These are phyloP conservation scores for Meda fulgida DNA, from an alignment of 2,797 vertebrate genomes.

Conservation along the genomic window DNA sequence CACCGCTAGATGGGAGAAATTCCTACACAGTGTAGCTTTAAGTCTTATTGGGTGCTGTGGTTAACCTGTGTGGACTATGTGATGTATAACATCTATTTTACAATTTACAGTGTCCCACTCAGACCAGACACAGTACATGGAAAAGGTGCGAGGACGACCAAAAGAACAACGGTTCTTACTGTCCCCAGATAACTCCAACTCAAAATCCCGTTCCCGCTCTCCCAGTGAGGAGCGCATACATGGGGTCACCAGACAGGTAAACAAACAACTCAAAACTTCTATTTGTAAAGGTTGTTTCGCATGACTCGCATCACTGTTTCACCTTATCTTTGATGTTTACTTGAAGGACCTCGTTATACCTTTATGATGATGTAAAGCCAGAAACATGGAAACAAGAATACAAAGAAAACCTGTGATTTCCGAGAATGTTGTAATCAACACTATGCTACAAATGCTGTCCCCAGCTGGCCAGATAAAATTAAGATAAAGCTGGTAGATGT, in stretches of 20 bases:
- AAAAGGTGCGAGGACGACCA: slow-evolving; percentile 87
- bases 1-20: too few species aligned
- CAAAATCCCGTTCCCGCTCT: slow-evolving; percentile 84
- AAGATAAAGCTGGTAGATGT: neutral
- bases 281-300: neutral
- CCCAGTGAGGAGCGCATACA: slow-evolving; percentile 86
- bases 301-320: neutral
- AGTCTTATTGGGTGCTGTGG: neutral
- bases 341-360: neutral
- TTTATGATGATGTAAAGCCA: neutral
- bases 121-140: slow-evolving; percentile 85
- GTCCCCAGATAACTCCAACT: slow-evolving; percentile 86
- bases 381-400: neutral
- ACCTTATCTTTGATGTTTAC: neutral
- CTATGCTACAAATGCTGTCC: slow-evolving; percentile 6
- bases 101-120: slow-evolving; percentile 84
- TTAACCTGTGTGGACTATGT: neutral
- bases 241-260: slow-evolving; percentile 85
- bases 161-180: slow-evolving; percentile 94
- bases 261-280: neutral
- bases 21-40: neutral
- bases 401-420: neutral
- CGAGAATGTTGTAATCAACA: neutral
- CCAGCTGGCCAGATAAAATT: neutral
- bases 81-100: neutral